phyloP scores from a whole-genome alignment of 2,888 invertebrate genomes.

The Apamea anceps region DNA sequence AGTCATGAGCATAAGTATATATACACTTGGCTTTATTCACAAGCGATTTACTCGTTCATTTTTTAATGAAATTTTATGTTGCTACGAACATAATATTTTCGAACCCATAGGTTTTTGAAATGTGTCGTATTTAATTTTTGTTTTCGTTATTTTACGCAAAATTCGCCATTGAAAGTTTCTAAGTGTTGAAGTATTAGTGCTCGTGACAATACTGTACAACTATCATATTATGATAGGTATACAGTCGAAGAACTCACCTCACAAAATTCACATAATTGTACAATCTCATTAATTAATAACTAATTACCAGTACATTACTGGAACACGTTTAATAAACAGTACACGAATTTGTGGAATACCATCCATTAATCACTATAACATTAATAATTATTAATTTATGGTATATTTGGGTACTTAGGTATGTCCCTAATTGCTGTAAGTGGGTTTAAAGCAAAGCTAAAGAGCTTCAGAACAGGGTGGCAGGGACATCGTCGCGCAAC shows the following conservation, averaged over 20 bases:
- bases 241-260: background rate
- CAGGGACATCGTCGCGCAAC: background rate
- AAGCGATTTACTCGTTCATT: too few species aligned
- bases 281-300: conserved; percentile 6
- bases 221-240: too few species aligned
- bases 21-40: too few species aligned
- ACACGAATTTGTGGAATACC: background rate
- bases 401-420: background rate
- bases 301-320: background rate
- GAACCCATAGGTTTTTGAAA: too few species aligned
- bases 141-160: too few species aligned
- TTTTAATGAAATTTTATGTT: too few species aligned
- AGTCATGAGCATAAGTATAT: too few species aligned
- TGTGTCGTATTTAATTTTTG: too few species aligned
- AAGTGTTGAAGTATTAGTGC: too few species aligned
- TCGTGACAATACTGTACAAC: too few species aligned
- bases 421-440: conserved; percentile 30
- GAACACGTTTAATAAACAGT: background rate
- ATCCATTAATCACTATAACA: background rate
- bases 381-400: conserved; percentile 26
- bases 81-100: too few species aligned
- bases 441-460: conserved; percentile 9
- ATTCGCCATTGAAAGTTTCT: too few species aligned
- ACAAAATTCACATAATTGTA: background rate
- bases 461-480: background rate